These are phyloP conservation scores for Amphipyra tragopoginis DNA, from an alignment of 2,888 invertebrate genomes.

Conservation along the genomic window DNA sequence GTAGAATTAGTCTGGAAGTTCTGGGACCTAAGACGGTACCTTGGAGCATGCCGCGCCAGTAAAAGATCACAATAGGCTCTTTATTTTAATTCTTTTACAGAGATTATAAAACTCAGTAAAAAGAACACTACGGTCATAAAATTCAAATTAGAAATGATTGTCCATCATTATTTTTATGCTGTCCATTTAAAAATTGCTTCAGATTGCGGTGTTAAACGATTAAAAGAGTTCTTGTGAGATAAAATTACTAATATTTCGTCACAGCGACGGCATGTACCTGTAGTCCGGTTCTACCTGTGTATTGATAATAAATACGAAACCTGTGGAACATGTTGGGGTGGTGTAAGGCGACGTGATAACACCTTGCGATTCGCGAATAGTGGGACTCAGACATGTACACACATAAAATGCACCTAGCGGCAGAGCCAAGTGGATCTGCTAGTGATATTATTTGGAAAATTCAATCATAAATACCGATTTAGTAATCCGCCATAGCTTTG, in stretches of 20 bases:
- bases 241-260: slow-evolving; percentile 45
- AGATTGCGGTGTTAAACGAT: neutral
- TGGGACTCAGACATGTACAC: neutral
- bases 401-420: neutral
- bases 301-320: slow-evolving; percentile 53
- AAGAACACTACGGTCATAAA: neutral
- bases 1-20: too few relatives aligned
- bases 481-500: too few relatives aligned
- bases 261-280: slow-evolving; percentile 22
- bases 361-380: slow-evolving; percentile 29
- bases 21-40: too few relatives aligned
- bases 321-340: slow-evolving; percentile 49
- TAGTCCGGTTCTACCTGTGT: slow-evolving; percentile 45
- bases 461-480: too few relatives aligned
- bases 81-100: too few relatives aligned
- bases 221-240: slow-evolving; percentile 9
- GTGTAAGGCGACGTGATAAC: slow-evolving; percentile 41
- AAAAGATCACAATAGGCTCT: too few relatives aligned
- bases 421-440: too few relatives aligned
- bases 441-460: neutral
- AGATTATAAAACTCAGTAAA: neutral
- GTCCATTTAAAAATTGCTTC: slow-evolving; percentile 7
- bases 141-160: slow-evolving; percentile 13
- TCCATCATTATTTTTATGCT: slow-evolving; percentile 12
- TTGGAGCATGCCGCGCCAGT: too few relatives aligned